phyloP scores from a whole-genome alignment of 1,140 invertebrate species.

The Cyclargus thomasi region DNA sequence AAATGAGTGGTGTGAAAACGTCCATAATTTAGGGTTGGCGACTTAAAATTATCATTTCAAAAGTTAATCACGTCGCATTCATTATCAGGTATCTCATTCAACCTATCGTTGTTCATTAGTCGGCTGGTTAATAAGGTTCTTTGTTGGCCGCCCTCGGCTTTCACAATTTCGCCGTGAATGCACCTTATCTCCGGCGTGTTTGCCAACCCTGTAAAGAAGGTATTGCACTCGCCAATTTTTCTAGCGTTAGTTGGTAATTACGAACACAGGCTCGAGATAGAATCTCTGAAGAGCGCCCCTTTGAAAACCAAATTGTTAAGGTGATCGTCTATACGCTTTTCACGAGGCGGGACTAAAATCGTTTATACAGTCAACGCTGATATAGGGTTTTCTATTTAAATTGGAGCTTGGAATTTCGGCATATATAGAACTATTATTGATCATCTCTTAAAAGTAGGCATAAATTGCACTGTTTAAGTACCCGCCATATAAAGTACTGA shows the following conservation, averaged over 20 bases:
- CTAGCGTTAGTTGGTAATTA: constrained; percentile 57
- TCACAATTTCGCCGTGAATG: constrained; percentile 66
- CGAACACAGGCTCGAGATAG: constrained; percentile 39
- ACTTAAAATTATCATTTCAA: constrained; percentile 18
- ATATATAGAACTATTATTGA: too few species aligned
- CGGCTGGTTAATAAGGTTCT: constrained; percentile 67
- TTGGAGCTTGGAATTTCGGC: too few species aligned
- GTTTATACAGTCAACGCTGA: too few species aligned
- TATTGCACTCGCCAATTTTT: constrained; percentile 52
- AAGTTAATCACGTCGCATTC: constrained; percentile 5
- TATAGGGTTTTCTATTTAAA: too few species aligned
- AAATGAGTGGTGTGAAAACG: too few species aligned
- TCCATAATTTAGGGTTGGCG: too few species aligned
- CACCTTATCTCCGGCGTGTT: constrained; percentile 62
- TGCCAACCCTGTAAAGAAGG: constrained; percentile 47
- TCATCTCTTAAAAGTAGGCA: too few species aligned
- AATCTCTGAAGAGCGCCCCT: constrained; percentile 26
- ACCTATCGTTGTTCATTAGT: constrained; percentile 61
- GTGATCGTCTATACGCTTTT: constrained; percentile 18
- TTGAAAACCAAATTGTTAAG: constrained; percentile 24
- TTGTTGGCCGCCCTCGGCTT: constrained; percentile 50
- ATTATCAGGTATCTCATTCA: constrained; percentile 21
- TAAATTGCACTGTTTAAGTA: too few species aligned
- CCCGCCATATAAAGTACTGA: too few species aligned
- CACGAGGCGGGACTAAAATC: neutral